Evolutionary conservation across 2,888 invertebrate genomes (phyloP), one percentile per base, ranked within the genome.

Genomic region (Odontothrips loti): DNA sequence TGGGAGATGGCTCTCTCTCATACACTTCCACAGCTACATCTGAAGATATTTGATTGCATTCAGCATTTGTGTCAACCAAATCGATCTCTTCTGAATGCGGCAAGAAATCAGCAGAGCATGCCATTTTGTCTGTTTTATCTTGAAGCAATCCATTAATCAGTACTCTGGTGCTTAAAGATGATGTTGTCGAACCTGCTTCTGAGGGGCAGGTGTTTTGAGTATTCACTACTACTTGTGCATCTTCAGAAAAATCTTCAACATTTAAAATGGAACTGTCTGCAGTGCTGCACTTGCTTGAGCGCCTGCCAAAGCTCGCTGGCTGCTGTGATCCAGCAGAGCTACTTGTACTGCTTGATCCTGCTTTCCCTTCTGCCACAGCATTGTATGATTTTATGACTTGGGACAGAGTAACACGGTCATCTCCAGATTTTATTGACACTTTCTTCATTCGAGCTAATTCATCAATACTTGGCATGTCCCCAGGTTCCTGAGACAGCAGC

Each of bases 401-500:
- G 12, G 68, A 75, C 8, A 75, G 27, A 9, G 68, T 27, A 9
- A 75, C 27, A 8, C 23, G 68, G 23, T 27, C 11, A 27, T 27
- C 27, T 27, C 68, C 68, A 75, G 27, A 23, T 10, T 27, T 75
- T 9, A 75, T 12, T 23, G 68, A 75, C 12, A 23, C 68, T 12
- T 27, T 75, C 27, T 9, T 23, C 68, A 75, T 75, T 75, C 27
- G 9, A 9, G 68, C 68, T 12, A 75, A 10, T 75, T 75, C 68
- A 75, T 75, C 68, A 27, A 75, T 23, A 27, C 68, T 75, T 11
- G 68, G 68, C 68, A 75, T 75, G 27, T 75, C 68, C 0, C 68
- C 68, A 23, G 68, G 68, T 23, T 75, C 68, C 23, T 75, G 68
- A 75, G 68, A 75, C 12, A 75, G 68, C 27, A 75, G 68, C 23